Base-by-base conservation (phyloP, 2,797 vertebrate species). In the Propithecus perrieri region DNA sequence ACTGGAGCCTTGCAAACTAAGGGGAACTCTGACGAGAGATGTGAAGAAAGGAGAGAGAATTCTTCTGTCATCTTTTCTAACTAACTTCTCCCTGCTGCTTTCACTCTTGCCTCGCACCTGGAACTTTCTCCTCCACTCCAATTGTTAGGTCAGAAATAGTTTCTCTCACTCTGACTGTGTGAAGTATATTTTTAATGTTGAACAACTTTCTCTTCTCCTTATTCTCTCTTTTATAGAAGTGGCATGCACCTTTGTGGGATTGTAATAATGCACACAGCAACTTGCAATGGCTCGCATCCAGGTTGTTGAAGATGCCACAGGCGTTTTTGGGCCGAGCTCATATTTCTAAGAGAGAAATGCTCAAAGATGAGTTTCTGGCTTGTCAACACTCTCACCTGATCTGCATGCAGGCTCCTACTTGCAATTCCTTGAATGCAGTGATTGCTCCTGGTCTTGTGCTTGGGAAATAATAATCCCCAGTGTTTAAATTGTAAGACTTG, bases 261-360 rank as follows among this genome's bases (percentile, higher is more conserved):
- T 78, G 84, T 80, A 79, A 63, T 81, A 50, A 80, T 11, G 57
- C 61, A 63, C 89, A 18, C 17, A 57, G 80, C 89, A 67, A 11
- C 84, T 78, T 35, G 57, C 1, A 4, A 50, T 91, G 93, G 94
- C 94, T 72, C 0, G 1, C 65, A 78, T 97, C 93, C 97, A 87
- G n/a, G 94, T 57, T 50, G 93, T 35, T 78, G 38, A 65, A 91
- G 83, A 90, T 96, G 96, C 97, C 97, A 97, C 71, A 48, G 84
- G 85, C 91, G 0, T 91, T 95, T 86, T 76, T 90, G 85, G 63
- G 38, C 76, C 55, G 65, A 78, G 97, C 72, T 96, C 95, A 28
- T 85, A 4, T 92, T 98, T 96, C 95, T 10, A 0, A 85, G 93
- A 93, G 79, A 94, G 91, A 85, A 85, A 81, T 11, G 33, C 85